Conservation (phyloP, 2,888 invertebrate species). For the Diabrotica balteata region DNA sequence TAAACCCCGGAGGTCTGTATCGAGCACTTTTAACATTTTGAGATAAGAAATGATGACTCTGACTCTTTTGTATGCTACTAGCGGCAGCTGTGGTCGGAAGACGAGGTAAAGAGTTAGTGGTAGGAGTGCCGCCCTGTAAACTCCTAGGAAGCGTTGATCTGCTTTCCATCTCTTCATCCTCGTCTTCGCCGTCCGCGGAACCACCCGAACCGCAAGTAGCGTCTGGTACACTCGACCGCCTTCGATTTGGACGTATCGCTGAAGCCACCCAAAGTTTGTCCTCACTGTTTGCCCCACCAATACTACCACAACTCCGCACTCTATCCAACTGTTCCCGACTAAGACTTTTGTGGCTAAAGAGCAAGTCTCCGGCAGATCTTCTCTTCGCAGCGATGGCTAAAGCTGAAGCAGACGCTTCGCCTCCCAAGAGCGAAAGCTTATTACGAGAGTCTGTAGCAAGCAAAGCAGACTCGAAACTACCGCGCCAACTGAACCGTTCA, state of each 20-base stretch:
- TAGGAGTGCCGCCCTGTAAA: slow-evolving; percentile 66
- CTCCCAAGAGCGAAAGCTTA: slow-evolving; percentile 71
- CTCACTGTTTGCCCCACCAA: slow-evolving; percentile 73
- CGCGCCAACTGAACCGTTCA: slow-evolving; percentile 90
- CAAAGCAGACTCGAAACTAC: slow-evolving; percentile 90
- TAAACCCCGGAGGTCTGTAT: slow-evolving; percentile 84
- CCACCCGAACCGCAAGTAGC: slow-evolving; percentile 61
- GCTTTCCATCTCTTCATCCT: slow-evolving; percentile 61
- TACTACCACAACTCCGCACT: slow-evolving; percentile 83
- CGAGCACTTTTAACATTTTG: slow-evolving; percentile 82
- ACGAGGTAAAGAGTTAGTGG: slow-evolving; percentile 81
- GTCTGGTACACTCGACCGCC: slow-evolving; percentile 69
- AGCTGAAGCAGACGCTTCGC: slow-evolving; percentile 70
- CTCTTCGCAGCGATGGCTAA: slow-evolving; percentile 76
- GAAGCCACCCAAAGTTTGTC: slow-evolving; percentile 58
- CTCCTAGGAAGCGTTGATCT: slow-evolving; percentile 70
- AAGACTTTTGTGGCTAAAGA: slow-evolving; percentile 80
- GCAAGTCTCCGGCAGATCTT: slow-evolving; percentile 82
- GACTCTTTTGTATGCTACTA: slow-evolving; percentile 67
- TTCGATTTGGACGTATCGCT: slow-evolving; percentile 53
- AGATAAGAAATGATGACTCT: slow-evolving; percentile 67
- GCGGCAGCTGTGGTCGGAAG: slow-evolving; percentile 66
- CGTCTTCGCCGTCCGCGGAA: slow-evolving; percentile 63
- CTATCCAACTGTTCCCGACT: slow-evolving; percentile 78
- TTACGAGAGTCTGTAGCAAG: slow-evolving; percentile 87